These are phyloP conservation scores for Gymnocephalus cernua DNA, from an alignment of 2,113 vertebrate genomes.

Conservation along the genomic window DNA sequence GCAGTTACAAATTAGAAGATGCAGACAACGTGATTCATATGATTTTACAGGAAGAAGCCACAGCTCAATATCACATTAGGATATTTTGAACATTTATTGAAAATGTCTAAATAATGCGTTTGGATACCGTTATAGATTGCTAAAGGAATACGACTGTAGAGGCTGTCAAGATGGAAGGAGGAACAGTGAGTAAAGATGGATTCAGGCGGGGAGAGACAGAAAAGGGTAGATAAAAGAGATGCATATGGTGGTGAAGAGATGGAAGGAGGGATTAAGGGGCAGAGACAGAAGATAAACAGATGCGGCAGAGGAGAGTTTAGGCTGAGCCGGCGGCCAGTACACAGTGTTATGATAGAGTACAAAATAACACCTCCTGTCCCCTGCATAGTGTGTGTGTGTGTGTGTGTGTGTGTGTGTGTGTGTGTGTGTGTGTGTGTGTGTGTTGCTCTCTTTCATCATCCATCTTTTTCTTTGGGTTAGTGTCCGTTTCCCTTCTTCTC, in stretches of 20 bases:
- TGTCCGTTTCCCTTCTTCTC: conserved; percentile 13
- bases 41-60: background rate
- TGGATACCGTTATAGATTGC: conserved; percentile 12
- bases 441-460: conserved; percentile 51
- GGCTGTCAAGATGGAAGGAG: conserved; percentile 1
- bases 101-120: background rate
- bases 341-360: conserved; percentile 69
- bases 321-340: conserved; percentile 54
- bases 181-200: conserved; percentile 30
- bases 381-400: conserved; percentile 26
- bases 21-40: background rate
- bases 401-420: conserved; percentile 6
- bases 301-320: conserved; percentile 53
- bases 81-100: background rate
- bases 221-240: conserved; percentile 44
- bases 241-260: conserved; percentile 36
- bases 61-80: background rate
- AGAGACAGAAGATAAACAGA: conserved; percentile 60
- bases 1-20: background rate
- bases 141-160: background rate
- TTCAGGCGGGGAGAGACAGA: background rate
- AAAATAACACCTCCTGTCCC: conserved; percentile 72
- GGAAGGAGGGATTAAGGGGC: conserved; percentile 46
- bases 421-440: conserved; percentile 25
- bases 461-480: conserved; percentile 47